Evolutionary conservation across 2,888 invertebrate genomes (phyloP).

Genomic region (Trichacis sp.): DNA sequence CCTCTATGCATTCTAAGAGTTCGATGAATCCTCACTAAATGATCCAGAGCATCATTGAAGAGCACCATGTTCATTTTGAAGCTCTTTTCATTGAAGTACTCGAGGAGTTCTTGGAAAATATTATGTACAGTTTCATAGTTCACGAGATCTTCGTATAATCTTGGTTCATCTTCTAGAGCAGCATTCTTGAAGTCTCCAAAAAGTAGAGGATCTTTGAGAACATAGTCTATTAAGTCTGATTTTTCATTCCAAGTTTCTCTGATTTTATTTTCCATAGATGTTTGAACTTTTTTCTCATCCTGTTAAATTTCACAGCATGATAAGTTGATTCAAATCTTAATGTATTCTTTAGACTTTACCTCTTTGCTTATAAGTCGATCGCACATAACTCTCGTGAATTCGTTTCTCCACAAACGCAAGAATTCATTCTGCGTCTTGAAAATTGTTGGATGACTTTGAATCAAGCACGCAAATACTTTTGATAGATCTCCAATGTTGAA

Average conservation of each 20-base stretch:
- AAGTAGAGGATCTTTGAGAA: constrained; percentile 83
- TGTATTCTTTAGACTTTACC: constrained; percentile 61
- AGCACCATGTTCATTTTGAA: constrained; percentile 82
- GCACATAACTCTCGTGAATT: constrained; percentile 87
- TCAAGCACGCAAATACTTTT: constrained; percentile 84
- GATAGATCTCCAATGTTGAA: constrained; percentile 94
- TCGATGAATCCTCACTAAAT: constrained; percentile 88
- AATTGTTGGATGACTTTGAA: constrained; percentile 79
- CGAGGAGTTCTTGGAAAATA: constrained; percentile 89
- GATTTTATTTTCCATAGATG: constrained; percentile 74
- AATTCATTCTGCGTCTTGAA: constrained; percentile 79
- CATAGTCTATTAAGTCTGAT: constrained; percentile 74
- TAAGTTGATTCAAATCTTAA: neutral
- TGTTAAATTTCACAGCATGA: constrained; percentile 60
- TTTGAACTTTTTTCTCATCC: constrained; percentile 77
- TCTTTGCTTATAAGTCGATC: constrained; percentile 83
- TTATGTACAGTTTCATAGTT: constrained; percentile 92
- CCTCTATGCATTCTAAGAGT: constrained; percentile 86
- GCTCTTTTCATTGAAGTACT: constrained; percentile 85
- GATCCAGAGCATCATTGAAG: constrained; percentile 93
- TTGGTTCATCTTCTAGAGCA: constrained; percentile 80
- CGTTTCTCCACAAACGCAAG: constrained; percentile 91
- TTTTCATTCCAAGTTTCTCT: constrained; percentile 71
- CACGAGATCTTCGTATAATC: constrained; percentile 89
- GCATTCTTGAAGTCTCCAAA: constrained; percentile 93